A percentile compares a stretch with the other conserved stretches of the same genome.
These are phyloP conservation scores for Macrotus californicus DNA, from an alignment of 2,113 vertebrate genomes.

Conservation along the genomic window DNA sequence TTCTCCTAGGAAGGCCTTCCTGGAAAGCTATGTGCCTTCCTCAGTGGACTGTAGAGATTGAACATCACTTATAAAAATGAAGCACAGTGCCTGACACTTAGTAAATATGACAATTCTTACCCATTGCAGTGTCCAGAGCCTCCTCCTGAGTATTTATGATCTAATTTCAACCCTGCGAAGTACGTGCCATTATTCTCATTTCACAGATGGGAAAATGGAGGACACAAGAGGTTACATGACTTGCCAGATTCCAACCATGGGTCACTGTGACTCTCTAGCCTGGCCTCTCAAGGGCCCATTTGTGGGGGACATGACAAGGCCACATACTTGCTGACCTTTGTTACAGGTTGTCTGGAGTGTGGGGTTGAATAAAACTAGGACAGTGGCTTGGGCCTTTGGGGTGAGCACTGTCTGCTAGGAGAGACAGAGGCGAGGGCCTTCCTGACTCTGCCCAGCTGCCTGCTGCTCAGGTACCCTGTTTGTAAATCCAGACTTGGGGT, in stretches of 20 bases:
- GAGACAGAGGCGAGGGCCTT: not conserved
- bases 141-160: not conserved
- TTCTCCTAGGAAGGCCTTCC: not conserved
- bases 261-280: not conserved
- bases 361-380: too few relatives aligned
- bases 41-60: not conserved
- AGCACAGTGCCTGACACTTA: not conserved
- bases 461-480: rapidly evolving
- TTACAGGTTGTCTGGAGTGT: not conserved
- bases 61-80: not conserved
- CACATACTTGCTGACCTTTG: not conserved
- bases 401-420: not conserved
- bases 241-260: not conserved
- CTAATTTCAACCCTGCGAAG: not conserved
- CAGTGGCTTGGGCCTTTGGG: not conserved
- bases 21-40: not conserved
- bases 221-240: not conserved
- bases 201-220: not conserved
- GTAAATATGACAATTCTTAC: not conserved
- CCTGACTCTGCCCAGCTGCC: too few relatives aligned
- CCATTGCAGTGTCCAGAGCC: not conserved
- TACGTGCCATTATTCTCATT: not conserved
- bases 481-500: not conserved
- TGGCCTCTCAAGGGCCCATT: not conserved
- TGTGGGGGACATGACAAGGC: not conserved